Evolutionary conservation across 2,797 vertebrate species (phyloP).

Genomic region (Labroides dimidiatus): DNA sequence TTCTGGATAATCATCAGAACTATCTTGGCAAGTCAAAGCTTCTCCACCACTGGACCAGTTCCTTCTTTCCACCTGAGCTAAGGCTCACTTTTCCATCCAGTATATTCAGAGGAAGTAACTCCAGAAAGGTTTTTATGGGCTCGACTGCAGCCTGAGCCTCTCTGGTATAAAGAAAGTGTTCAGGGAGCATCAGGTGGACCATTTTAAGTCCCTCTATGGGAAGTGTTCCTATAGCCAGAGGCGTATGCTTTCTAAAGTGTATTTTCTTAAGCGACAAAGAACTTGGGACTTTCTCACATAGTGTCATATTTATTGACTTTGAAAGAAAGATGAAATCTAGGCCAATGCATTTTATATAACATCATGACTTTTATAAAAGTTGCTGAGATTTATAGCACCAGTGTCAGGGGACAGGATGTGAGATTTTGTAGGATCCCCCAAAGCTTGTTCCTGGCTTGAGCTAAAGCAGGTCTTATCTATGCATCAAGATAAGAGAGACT

Average conservation of each 20-base stretch:
- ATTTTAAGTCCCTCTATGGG: slow-evolving; percentile 28
- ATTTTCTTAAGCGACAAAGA: slow-evolving; percentile 32
- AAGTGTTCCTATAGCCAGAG: slow-evolving; percentile 29
- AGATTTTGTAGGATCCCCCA: slow-evolving; percentile 49
- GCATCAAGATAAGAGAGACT: slow-evolving; percentile 71
- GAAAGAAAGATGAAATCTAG: slow-evolving; percentile 41
- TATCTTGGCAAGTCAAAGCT: slow-evolving; percentile 28
- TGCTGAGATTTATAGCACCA: slow-evolving; percentile 53
- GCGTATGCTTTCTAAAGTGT: slow-evolving; percentile 6
- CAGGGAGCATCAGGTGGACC: slow-evolving; percentile 36
- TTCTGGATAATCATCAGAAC: slow-evolving; percentile 18
- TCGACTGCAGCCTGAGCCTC: slow-evolving; percentile 44
- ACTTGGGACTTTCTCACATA: background rate
- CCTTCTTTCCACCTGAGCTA: slow-evolving; percentile 54
- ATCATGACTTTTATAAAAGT: slow-evolving; percentile 31
- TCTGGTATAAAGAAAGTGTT: slow-evolving; percentile 56
- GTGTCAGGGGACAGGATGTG: slow-evolving; percentile 58
- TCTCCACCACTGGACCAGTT: slow-evolving; percentile 27
- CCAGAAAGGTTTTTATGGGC: slow-evolving; percentile 58
- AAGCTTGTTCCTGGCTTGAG: slow-evolving; percentile 61
- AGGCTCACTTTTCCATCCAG: slow-evolving; percentile 48
- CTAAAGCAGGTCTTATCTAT: slow-evolving; percentile 70
- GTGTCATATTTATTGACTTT: slow-evolving; percentile 36
- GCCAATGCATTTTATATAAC: slow-evolving; percentile 29
- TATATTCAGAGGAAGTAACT: slow-evolving; percentile 40